Conservation (phyloP, 2,888 invertebrate species). For the Nomada hirtipes region DNA sequence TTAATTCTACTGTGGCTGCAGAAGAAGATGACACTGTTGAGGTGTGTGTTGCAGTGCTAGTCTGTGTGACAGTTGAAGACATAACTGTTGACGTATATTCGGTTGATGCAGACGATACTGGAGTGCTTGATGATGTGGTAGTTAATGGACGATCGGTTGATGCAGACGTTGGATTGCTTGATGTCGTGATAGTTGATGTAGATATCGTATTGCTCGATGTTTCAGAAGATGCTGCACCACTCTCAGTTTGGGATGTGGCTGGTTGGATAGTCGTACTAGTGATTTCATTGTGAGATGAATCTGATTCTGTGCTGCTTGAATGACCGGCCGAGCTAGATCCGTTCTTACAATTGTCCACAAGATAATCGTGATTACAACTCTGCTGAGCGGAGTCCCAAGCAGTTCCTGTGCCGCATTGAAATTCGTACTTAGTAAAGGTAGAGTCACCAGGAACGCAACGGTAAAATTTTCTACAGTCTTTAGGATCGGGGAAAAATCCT, state of each 20-base stretch:
- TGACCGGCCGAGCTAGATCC: slow-evolving; percentile 46
- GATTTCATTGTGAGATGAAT: slow-evolving; percentile 54
- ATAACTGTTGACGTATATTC: not conserved
- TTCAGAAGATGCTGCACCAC: slow-evolving; percentile 3
- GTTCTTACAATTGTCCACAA: slow-evolving; percentile 80
- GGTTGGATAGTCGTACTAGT: slow-evolving; percentile 8
- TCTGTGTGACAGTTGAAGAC: not conserved
- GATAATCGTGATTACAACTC: slow-evolving; percentile 87
- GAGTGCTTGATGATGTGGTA: not conserved
- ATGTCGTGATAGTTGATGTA: slow-evolving; percentile 3
- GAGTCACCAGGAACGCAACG: slow-evolving; percentile 89
- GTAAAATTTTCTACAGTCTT: slow-evolving; percentile 90
- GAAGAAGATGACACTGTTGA: not conserved
- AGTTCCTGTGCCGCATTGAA: slow-evolving; percentile 88
- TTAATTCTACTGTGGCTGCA: not conserved
- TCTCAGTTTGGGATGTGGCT: not conserved
- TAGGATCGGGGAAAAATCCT: slow-evolving; percentile 89
- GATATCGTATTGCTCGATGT: slow-evolving; percentile 17
- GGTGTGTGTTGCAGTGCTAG: not conserved
- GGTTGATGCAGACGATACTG: slow-evolving; percentile 2
- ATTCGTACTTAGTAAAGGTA: slow-evolving; percentile 85
- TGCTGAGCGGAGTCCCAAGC: slow-evolving; percentile 89
- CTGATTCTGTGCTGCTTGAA: slow-evolving; percentile 20
- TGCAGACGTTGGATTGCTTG: not conserved
- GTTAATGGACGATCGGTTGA: slow-evolving; percentile 9